Base-by-base conservation (phyloP, 92 coral and sea anemone species). In the Parazoanthus atlanticus region DNA sequence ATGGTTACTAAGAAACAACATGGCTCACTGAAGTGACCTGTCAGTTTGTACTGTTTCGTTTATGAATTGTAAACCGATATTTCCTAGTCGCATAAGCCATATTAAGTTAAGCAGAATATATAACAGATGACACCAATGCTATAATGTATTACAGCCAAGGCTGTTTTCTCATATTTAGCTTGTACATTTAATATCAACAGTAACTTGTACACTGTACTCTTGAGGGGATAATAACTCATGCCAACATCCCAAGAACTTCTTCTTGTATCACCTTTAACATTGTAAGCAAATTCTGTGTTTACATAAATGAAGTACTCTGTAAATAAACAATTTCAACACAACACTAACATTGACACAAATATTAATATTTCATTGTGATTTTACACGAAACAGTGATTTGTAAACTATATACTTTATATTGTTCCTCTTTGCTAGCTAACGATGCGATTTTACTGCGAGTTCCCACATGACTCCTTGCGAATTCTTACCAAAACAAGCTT, bases 21-120 rank as follows among this genome's bases (percentile, higher is more conserved):
- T 74, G 36, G 78, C 6, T 33, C 43, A 16, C 32, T 74, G n/a
- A 74, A 74, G 78, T 74, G 78, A 33, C 33, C 74, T n/a, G 74
- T 74, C 78, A 33, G 78, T 74, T 74, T 74, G n/a, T 33, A 74
- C 4, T 74, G 41, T 74, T 74, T 74, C 2, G n/a, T 74, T 31
- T 23, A 65, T 23, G 19, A n/a, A 0, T 65, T 65, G 28, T 65
- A 65, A 65, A 65, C 26, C 23, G 23, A 74, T 74, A 8, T 74
- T 74, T 74, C 43, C 40, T 31, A 31, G 78, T 32, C 8, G 5
- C 43, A 31, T 74, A 74, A 74, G 47, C 43, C 33, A 34, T 33
- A 34, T 65, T 65, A 23, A 74, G 43, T 31, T 74, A 31, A 74
- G 41, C 41, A 33, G 40, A 19, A 74, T 15, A 74, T 13, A 31